Evolutionary conservation across 2,888 invertebrate genomes (phyloP).

Genomic region (Ochropacha duplaris): DNA sequence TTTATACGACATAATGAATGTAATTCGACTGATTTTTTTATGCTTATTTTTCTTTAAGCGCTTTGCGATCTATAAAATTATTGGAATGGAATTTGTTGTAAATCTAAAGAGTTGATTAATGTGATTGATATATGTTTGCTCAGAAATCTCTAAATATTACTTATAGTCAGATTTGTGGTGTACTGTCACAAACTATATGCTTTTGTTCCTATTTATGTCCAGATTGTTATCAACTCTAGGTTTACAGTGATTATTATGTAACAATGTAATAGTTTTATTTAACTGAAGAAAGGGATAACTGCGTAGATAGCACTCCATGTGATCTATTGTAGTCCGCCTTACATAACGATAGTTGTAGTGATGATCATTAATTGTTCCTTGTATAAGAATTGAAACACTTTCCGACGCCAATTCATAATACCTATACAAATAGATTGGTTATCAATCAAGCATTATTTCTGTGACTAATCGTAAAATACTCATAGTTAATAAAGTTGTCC

Average conservation of each 20-base stretch:
- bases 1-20: constrained; percentile 9
- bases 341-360: background rate
- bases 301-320: background rate
- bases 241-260: background rate
- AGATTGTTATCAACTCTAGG: background rate
- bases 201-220: background rate
- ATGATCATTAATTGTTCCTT: background rate
- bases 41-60: background rate
- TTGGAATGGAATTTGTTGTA: background rate
- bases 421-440: background rate
- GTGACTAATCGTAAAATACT: background rate
- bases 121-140: too few species aligned
- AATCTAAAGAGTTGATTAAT: background rate
- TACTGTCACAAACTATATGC: background rate
- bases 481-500: background rate
- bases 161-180: background rate
- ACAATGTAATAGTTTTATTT: background rate
- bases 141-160: background rate
- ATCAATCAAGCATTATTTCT: background rate
- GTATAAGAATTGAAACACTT: background rate
- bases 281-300: background rate
- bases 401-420: background rate
- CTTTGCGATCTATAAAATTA: background rate
- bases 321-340: background rate
- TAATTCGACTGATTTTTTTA: constrained; percentile 59